Evolutionary conservation across 2,797 vertebrate species (phyloP).

Genomic region (Hipposideros larvatus): DNA sequence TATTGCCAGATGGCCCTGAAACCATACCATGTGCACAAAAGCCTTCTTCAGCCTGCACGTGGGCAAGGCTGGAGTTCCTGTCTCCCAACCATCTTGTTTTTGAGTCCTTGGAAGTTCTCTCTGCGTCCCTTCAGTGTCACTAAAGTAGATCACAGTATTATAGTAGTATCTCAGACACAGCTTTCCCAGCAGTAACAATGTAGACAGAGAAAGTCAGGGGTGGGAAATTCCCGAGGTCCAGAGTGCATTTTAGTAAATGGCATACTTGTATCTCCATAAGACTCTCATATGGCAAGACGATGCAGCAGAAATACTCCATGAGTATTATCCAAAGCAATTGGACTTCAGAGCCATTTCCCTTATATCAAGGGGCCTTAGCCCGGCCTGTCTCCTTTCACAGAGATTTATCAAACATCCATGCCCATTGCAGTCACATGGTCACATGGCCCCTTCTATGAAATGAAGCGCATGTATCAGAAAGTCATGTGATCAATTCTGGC

Average conservation of each 20-base stretch:
- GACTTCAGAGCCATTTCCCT: neutral
- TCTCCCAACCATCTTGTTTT: neutral
- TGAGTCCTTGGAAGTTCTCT: neutral
- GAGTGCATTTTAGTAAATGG: neutral
- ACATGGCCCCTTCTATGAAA: neutral
- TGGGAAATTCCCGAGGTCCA: neutral
- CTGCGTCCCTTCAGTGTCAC: neutral
- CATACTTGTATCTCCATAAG: neutral
- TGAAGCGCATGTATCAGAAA: neutral
- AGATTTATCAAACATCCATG: neutral
- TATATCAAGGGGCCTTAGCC: neutral
- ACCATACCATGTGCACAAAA: neutral
- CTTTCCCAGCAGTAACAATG: neutral
- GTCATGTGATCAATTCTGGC: neutral
- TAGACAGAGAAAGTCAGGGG: neutral
- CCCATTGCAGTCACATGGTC: neutral
- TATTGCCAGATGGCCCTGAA: neutral
- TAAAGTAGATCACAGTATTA: neutral
- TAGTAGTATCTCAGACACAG: neutral
- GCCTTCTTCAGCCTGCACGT: neutral
- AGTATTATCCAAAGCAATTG: neutral
- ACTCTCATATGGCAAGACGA: neutral
- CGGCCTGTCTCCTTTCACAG: neutral
- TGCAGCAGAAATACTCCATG: neutral
- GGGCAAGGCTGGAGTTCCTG: neutral